Evolutionary conservation across 2,797 vertebrate genomes (phyloP), one percentile per base, ranked within the genome.

Genomic region (Macropodus opercularis): DNA sequence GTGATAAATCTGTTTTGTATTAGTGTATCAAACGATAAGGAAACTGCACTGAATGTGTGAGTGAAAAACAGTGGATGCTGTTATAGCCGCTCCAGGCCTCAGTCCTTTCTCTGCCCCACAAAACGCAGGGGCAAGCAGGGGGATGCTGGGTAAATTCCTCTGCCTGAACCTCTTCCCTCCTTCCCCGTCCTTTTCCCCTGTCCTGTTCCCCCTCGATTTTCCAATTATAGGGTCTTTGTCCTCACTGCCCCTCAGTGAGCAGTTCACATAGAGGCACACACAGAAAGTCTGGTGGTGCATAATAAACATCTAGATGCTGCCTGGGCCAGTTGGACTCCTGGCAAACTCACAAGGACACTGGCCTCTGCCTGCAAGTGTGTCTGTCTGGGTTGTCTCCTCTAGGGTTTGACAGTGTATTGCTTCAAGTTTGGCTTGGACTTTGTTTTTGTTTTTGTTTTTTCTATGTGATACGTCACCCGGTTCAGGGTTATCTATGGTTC

Each of bases 231-330:
- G 34, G 52, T 35, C 51, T 85, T 86, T 89, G 82, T 85, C 70
- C 73, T 29, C 1, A 8, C 34, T 46, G 38, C 9, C 40, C 36
- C 41, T 52, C 19, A 69, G 74, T 54, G 58, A 61, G 63, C 72
- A 51, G 69, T 62, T 64, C 52, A 60, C 53, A 57, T 54, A 70
- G 59, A 69, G 67, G 63, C 59, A 58, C 65, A 66, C 69, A 65
- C 48, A 71, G 71, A 56, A 81, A 78, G 77, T 32, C 74, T 77
- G 77, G 70, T 67, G 79, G 81, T 87, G 87, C 90, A 87, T 90
- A 86, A 86, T 76, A 87, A 89, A 55, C 78, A 79, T 69, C 63
- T 76, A 49, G 68, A 79, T 46, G 65, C 74, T 52, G 50, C 39
- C 43, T 34, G 56, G 52, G 56, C 50, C 53, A 66, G n/a, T 50